Evolutionary conservation across 2,888 invertebrate species (phyloP), one percentile per base, ranked within the genome.

Genomic region (Scaeva pyrastri): DNA sequence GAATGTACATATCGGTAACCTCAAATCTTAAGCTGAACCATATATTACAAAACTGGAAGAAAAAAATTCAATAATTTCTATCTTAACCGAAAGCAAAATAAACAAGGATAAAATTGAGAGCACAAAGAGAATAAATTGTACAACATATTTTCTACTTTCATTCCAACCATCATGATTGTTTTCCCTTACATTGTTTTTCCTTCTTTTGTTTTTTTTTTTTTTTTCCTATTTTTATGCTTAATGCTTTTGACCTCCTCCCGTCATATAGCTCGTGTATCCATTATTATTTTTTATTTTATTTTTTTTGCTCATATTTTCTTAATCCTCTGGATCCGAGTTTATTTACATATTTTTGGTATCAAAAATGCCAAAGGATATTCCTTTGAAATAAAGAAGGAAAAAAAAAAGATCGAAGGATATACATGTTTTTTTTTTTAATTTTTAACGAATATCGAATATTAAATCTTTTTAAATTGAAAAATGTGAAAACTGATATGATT

Each of bases 291-390:
- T 36, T 23, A 31, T 52, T 7, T 2, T 52, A 12, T 72, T 72
- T 48, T 14, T 5, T 62, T 21, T 64, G n/a, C n/a, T n/a, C n/a
- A n/a, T 79, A 21, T 48, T 66, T 19, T 68, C 11, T 6, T 36
- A 45, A 43, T 55, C 21, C 19, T 52, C 48, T 16, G 6, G 8
- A 14, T 58, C 36, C 16, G 16, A 45, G 36, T 66, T 68, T 80
- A 55, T 74, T 60, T 68, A 60, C 60, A 45, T 80, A 43, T 70
- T 39, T 58, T 23, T 74, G 68, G 43, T 60, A 50, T 68, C 36
- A 62, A 70, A 70, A 60, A 52, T 74, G 68, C 52, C 52, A 80
- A 60, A 52, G 80, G 68, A 68, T 70, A 68, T 68, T 60, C 45
- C 26, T 70, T 41, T 41, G 60, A 39, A 68, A 73, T 66, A 43